Conservation (phyloP, 35 echinoderm and acorn worm species). For the Diadema setosum region DNA sequence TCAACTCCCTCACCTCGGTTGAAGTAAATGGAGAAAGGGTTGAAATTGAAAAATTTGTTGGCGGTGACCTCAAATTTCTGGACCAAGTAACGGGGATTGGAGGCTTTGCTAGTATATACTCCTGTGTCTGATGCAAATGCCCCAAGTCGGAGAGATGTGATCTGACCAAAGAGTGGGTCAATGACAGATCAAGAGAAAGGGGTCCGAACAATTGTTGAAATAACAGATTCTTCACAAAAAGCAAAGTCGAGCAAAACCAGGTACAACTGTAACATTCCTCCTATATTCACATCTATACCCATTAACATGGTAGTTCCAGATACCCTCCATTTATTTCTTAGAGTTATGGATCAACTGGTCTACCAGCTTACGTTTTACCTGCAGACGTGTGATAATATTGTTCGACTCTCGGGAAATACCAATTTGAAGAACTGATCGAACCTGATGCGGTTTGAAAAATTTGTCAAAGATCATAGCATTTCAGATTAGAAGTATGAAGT, state of each 20-base stretch:
- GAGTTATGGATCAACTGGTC: conserved; percentile 66
- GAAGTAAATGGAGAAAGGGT: conserved; percentile 13
- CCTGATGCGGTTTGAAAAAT: not conserved
- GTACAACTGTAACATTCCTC: conserved; percentile 38
- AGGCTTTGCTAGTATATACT: conserved; percentile 39
- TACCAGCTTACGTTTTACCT: conserved; percentile 49
- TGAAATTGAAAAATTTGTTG: conserved; percentile 32
- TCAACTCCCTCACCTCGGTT: conserved; percentile 9
- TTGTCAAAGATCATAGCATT: not conserved
- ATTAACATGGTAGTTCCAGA: conserved; percentile 46
- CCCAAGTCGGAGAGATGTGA: conserved; percentile 35
- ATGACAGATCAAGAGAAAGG: conserved; percentile 55
- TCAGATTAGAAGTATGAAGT: not conserved
- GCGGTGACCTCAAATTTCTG: conserved; percentile 62
- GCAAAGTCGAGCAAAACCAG: conserved; percentile 41
- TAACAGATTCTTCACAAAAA: conserved; percentile 43
- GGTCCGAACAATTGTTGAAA: conserved; percentile 53
- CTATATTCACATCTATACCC: conserved; percentile 50
- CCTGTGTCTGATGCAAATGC: conserved; percentile 72
- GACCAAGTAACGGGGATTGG: conserved; percentile 63
- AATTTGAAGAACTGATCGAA: too few species aligned
- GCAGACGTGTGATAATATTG: conserved; percentile 27
- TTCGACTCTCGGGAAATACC: too few species aligned
- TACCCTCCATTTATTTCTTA: conserved; percentile 51
- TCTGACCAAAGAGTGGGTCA: conserved; percentile 42